Conservation (phyloP, 2,888 invertebrate species). For the Arctia plantaginis region DNA sequence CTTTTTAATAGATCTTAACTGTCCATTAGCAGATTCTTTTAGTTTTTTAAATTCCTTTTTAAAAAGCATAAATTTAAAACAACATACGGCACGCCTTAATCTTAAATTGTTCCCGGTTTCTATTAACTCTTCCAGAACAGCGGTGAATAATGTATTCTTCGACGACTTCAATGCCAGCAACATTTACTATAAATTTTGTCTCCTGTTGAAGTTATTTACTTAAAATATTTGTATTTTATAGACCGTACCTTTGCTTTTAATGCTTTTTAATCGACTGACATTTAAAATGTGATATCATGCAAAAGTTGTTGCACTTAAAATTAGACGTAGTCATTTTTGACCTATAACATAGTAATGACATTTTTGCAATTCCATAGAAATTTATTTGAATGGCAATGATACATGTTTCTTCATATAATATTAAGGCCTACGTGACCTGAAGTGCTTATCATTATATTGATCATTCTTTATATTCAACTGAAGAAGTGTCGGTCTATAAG, state of each 20-base stretch:
- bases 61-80: too few relatives aligned
- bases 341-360: conserved; percentile 3
- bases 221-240: background rate
- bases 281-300: background rate
- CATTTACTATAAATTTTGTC: background rate
- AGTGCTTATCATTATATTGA: background rate
- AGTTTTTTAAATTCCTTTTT: too few relatives aligned
- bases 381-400: background rate
- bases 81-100: too few relatives aligned
- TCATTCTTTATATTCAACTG: background rate
- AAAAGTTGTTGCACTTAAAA: background rate
- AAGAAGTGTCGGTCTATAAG: background rate
- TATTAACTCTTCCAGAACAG: background rate
- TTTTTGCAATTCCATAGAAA: background rate
- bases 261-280: background rate
- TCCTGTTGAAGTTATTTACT: background rate
- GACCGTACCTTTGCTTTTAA: background rate
- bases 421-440: background rate
- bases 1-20: too few relatives aligned
- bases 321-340: background rate
- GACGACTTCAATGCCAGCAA: too few relatives aligned
- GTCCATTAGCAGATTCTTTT: background rate
- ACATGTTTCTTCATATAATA: background rate
- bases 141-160: background rate
- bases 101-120: too few relatives aligned